Base-by-base conservation (phyloP, 2,113 vertebrate species). In the Eulacestoma nigropectus region DNA sequence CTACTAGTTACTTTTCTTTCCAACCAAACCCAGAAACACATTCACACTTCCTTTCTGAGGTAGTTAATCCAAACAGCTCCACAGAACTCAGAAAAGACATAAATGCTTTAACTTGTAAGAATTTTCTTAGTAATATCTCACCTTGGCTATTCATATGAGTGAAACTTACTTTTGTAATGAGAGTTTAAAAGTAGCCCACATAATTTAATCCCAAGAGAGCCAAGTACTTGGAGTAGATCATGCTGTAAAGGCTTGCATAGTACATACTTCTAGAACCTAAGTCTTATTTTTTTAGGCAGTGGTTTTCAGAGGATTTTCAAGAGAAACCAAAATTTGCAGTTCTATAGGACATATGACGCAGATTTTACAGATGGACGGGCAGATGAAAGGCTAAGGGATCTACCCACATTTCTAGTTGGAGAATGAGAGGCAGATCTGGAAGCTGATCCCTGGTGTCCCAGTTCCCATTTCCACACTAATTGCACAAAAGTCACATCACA, bases 321-420 rank as follows among this genome's bases (percentile, higher is more conserved):
- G 77, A 96, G 44, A 84, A 95, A 13, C 7, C 3, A 6, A 90
- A 62, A 89, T 83, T 42, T 64, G 26, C 37, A 46, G 50, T 64
- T 89, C 41, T 75, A 4, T 7, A 76, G 62, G 62, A 78, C 50
- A 49, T 56, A 33, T 6, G n/a, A 87, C 2, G 13, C 39, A 50
- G 22, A 50, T 64, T 75, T 87, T 70, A 77, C 88, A 95, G 86
- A 90, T 37, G 83, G 76, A 86, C 4, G 0, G 72, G 73, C 72
- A 92, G 86, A 93, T 86, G 85, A 96, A 92, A 92, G 86, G 90
- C 77, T 93, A 90, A 93, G 39, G 41, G 68, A 86, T 55, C 85
- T 93, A 86, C 72, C 90, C 86, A 95, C 18, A 0, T 88, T 92
- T 73, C 84, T 67, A 46, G 59, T 65, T 77, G 47, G 42, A 90